Evolutionary conservation across 2,113 vertebrate species (phyloP), one percentile per base, ranked within the genome.

Genomic region (Platycercus adscitus): DNA sequence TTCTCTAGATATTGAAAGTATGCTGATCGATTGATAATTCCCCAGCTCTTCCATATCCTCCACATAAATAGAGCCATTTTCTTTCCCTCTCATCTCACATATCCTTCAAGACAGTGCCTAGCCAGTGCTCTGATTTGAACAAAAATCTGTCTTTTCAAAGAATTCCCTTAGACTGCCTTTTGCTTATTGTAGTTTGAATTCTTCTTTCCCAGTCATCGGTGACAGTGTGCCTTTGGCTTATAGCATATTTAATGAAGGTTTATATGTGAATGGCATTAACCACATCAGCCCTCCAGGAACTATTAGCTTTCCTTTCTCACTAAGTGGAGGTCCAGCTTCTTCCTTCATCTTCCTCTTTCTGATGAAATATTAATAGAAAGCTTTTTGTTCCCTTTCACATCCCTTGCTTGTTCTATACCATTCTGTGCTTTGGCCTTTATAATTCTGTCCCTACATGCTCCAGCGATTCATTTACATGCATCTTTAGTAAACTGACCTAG

Each of bases 311-410:
- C 10, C 55, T 71, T 92, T 63, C 55, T 70, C 64, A 49, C n/a
- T 70, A 77, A 63, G n/a, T n/a, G 46, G 37, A 88, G 64, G 46
- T 63, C 23, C 4, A 37, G 15, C 9, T 81, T 80, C 75, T 82
- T 83, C 31, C 76, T 70, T 81, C 46, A n/a, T 81, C 46, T 66
- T 94, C 63, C 33, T 91, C 31, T 58, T 25, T 88, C 71, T 93
- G 29, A 9, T 93, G 80, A 95, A 96, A 92, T 94, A 86, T 83
- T 92, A 63, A 73, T 77, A n/a, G n/a, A 63, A 70, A 65, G 16
- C 14, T 90, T 13, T 80, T 85, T 66, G 17, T 35, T 81, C 66
- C 23, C 28, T 60, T 87, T 47, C 41, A 44, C 8, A 19, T 72
- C 44, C 66, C 47, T 88, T 81, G 39, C 13, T 65, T 61, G 41